Percentiles rank a stretch among this genome's conserved stretches.
Conservation (phyloP, 2,888 invertebrate species). For the Monochamus alternatus region DNA sequence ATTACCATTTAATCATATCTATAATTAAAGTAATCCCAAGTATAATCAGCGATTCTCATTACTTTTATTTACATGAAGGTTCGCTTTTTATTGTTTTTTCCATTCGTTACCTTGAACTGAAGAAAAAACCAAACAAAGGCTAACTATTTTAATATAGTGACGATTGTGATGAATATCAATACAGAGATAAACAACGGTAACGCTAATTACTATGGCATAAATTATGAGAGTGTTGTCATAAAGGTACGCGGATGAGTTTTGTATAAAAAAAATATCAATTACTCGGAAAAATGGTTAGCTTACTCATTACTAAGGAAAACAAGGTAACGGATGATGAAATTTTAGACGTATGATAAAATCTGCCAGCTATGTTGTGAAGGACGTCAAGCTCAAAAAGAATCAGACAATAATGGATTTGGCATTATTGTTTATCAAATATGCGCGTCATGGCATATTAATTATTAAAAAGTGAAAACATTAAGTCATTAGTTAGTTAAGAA, state of each 20-base stretch:
- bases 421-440: no score
- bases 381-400: background rate
- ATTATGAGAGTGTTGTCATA: conserved; percentile 5
- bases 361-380: background rate
- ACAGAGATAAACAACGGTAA: conserved; percentile 18
- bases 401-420: background rate
- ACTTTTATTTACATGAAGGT: conserved; percentile 21
- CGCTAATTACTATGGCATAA: background rate
- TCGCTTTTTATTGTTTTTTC: conserved; percentile 14
- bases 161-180: conserved; percentile 7
- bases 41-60: conserved; percentile 1
- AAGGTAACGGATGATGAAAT: background rate
- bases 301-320: background rate
- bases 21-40: background rate
- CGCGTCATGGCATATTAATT: no score
- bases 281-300: background rate
- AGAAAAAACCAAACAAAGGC: conserved; percentile 1
- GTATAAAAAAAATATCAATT: conserved; percentile 4
- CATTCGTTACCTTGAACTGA: conserved; percentile 15
- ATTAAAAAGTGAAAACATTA: no score
- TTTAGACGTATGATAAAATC: background rate
- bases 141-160: conserved; percentile 11
- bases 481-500: no score
- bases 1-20: no score
- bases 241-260: background rate